Base-by-base conservation (phyloP, 2,797 vertebrate genomes). In the Typhlichthys eigenmanni region DNA sequence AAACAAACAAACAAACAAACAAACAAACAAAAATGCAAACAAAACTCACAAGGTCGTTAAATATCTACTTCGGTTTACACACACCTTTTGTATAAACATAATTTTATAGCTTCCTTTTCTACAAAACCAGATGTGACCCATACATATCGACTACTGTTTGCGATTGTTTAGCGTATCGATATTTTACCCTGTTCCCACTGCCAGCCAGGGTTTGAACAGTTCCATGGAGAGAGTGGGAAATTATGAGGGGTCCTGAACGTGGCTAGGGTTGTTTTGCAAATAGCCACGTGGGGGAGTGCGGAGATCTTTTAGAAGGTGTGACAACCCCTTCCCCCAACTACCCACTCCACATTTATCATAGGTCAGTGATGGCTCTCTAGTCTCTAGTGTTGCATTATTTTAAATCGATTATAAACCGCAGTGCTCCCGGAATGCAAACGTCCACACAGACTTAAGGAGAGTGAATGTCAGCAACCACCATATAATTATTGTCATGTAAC, bases 231-330 rank as follows among this genome's bases (percentile, higher is more conserved):
- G 86, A 83, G 78, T 75, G 77, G 78, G 86, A 81, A 82, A 83
- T 87, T 72, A 88, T 87, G 81, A 78, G 75, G 76, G 78, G 85
- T 86, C 66, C 65, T 60, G 62, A 17, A 53, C 84, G 86, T 87
- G 82, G 84, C 91, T 88, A 85, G 87, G 86, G 92, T 89, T 91
- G 89, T 84, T 93, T 93, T 77, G 88, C 89, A 87, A 87, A 93
- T 92, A 93, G 92, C 93, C 93, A 93, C 93, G 93, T 93, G 93
- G 93, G 93, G 93, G 93, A 94, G 93, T 93, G 87, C 84, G 84
- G 88, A 76, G 88, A 89, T 91, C 82, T 89, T 76, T 89, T 83
- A 86, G 81, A 85, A 83, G 71, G 74, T 60, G 68, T 73, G 58
- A 45, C 72, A 72, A 75, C 71, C 62, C 63, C 75, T 66, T 57